phyloP scores from a whole-genome alignment of 1,140 invertebrate species.

The Drosophila sechellia region DNA sequence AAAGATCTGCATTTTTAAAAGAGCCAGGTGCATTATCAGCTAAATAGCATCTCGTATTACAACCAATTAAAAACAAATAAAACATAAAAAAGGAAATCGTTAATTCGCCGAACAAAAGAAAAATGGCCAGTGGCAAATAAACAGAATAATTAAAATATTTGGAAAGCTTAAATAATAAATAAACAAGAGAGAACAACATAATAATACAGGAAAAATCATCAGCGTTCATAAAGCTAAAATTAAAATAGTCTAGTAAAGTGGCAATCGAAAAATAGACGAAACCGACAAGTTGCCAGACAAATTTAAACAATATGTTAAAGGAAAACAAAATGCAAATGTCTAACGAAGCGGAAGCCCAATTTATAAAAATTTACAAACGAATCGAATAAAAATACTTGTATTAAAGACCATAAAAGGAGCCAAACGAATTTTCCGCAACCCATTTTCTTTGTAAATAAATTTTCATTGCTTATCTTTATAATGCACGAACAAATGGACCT shows the following conservation, averaged over 20 bases:
- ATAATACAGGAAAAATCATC: slow-evolving; percentile 10
- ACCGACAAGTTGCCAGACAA: neutral
- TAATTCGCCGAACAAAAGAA: neutral
- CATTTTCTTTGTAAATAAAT: slow-evolving; percentile 17
- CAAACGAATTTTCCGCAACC: slow-evolving; percentile 3
- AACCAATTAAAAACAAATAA: slow-evolving; percentile 1
- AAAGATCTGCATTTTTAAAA: slow-evolving; percentile 1
- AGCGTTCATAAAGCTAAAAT: slow-evolving; percentile 17
- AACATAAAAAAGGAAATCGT: neutral
- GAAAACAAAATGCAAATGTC: slow-evolving; percentile 6
- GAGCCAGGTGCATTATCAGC: slow-evolving; percentile 11
- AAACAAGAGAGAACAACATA: slow-evolving; percentile 8
- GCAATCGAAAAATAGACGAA: slow-evolving; percentile 13
- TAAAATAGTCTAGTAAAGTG: slow-evolving; percentile 25
- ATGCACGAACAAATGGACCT: slow-evolving; percentile 14
- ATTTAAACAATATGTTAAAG: slow-evolving; percentile 27
- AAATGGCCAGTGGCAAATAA: slow-evolving; percentile 3
- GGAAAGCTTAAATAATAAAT: slow-evolving; percentile 3
- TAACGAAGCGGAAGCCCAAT: slow-evolving; percentile 22
- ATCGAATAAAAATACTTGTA: slow-evolving; percentile 16
- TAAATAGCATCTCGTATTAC: slow-evolving; percentile 4
- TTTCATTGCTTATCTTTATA: slow-evolving; percentile 11
- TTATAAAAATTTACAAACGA: slow-evolving; percentile 6
- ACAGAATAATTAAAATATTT: slow-evolving; percentile 23
- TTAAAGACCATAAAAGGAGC: slow-evolving; percentile 7